These are phyloP conservation scores for Athalia circularis DNA, from an alignment of 2,888 invertebrate genomes.

Conservation along the genomic window DNA sequence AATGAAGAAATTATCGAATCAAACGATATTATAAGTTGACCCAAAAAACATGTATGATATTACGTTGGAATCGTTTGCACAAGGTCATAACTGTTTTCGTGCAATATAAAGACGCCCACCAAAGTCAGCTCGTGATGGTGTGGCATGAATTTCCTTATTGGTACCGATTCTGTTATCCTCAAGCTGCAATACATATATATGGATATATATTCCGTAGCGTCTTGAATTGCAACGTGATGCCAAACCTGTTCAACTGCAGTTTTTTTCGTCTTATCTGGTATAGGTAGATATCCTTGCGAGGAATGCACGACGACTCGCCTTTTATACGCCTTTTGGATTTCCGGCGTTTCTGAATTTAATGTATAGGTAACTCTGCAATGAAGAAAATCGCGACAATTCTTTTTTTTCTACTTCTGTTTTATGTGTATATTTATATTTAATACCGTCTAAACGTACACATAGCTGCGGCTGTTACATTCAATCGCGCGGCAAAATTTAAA, in stretches of 20 bases:
- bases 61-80: neutral
- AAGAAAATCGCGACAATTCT: neutral
- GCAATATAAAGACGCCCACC: conserved; percentile 34
- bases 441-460: neutral
- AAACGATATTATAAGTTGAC: no score
- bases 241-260: conserved; percentile 21
- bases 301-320: conserved; percentile 13
- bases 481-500: neutral
- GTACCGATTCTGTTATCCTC: conserved; percentile 37
- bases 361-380: neutral
- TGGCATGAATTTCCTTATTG: conserved; percentile 44
- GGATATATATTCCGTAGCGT: neutral
- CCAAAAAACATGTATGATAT: no score
- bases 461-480: no score
- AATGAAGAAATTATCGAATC: no score
- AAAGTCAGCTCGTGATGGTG: neutral
- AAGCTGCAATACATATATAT: neutral
- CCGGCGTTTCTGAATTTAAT: conserved; percentile 8
- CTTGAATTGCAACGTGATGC: neutral
- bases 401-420: neutral
- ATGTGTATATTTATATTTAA: neutral
- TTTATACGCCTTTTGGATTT: conserved; percentile 7
- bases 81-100: conserved; percentile 32
- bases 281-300: conserved; percentile 22
- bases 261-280: no score